Evolutionary conservation across 2,797 vertebrate genomes (phyloP).

Genomic region (Corythornis leucogaster): DNA sequence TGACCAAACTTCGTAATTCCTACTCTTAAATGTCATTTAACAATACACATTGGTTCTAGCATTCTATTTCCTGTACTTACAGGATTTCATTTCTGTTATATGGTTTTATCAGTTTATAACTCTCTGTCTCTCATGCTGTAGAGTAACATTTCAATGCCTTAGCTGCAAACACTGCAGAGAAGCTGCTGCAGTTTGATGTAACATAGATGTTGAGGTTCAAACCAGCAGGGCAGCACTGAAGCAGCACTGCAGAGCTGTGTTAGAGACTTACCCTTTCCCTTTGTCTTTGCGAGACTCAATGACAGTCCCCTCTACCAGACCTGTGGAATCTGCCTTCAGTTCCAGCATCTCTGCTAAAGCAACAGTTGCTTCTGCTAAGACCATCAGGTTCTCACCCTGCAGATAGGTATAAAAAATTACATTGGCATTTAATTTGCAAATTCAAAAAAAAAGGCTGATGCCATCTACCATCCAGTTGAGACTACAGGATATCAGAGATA

Average conservation of each 20-base stretch:
- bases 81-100: neutral
- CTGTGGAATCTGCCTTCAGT: constrained; percentile 86
- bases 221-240: neutral
- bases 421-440: neutral
- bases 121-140: neutral
- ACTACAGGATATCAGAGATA: neutral
- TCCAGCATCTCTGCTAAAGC: constrained; percentile 92
- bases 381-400: constrained; percentile 90
- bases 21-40: neutral
- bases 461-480: neutral
- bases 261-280: constrained; percentile 87
- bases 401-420: neutral
- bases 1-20: neutral
- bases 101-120: neutral
- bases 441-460: neutral
- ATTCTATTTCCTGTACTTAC: neutral
- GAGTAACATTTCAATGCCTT: neutral
- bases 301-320: constrained; percentile 86
- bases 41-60: neutral
- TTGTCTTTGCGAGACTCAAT: constrained; percentile 91
- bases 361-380: constrained; percentile 89
- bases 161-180: neutral
- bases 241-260: neutral
- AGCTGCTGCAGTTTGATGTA: neutral
- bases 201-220: neutral